phyloP scores from a whole-genome alignment of 2,113 vertebrate genomes.

The Ciconia boyciana region DNA sequence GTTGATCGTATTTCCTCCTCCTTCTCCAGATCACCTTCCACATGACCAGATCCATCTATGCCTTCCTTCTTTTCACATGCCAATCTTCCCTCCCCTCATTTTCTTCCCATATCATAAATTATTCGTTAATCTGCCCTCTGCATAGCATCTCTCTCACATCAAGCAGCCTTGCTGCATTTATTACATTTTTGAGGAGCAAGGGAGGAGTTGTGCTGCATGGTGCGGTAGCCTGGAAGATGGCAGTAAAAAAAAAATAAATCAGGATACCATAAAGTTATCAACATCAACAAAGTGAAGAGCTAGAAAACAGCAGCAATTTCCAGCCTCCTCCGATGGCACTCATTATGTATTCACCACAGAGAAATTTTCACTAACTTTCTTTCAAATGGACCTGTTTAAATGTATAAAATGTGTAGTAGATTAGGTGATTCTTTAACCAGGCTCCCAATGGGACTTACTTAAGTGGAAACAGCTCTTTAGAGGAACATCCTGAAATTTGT shows the following conservation, averaged over 20 bases:
- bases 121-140: background rate
- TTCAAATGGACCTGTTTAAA: slow-evolving; percentile 56
- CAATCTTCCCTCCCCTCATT: background rate
- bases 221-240: background rate
- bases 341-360: slow-evolving; percentile 19
- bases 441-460: slow-evolving; percentile 28
- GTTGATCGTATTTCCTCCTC: background rate
- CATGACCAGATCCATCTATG: fast-evolving
- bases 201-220: background rate
- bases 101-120: background rate
- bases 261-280: background rate
- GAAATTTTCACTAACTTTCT: slow-evolving; percentile 25
- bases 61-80: background rate
- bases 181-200: background rate
- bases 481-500: slow-evolving; percentile 67
- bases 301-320: background rate
- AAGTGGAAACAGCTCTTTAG: slow-evolving; percentile 63
- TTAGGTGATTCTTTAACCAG: slow-evolving; percentile 46
- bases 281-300: background rate
- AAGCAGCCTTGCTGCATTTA: background rate
- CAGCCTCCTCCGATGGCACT: background rate
- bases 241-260: background rate
- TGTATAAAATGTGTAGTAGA: slow-evolving; percentile 36
- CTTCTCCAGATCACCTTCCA: background rate
- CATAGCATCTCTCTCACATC: background rate